phyloP scores from a whole-genome alignment of 1,140 invertebrate genomes.

The Drosophila busckii region DNA sequence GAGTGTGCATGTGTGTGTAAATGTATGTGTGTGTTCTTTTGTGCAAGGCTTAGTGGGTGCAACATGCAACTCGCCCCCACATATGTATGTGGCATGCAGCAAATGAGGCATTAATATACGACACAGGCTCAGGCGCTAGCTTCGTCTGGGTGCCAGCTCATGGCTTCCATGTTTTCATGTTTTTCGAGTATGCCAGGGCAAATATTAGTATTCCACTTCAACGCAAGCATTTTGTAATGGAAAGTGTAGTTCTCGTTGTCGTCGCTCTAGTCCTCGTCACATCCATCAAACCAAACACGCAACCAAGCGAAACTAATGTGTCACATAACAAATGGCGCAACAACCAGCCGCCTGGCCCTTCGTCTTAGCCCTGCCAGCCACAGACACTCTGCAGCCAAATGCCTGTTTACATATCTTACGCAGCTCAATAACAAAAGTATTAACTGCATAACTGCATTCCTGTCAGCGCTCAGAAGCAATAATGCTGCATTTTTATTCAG shows the following conservation, averaged over 20 bases:
- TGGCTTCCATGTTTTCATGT: constrained; percentile 49
- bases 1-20: constrained; percentile 1
- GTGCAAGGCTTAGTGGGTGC: constrained; percentile 53
- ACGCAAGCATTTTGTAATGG: constrained; percentile 72
- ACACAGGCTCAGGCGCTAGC: constrained; percentile 18
- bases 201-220: constrained; percentile 77
- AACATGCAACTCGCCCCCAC: constrained; percentile 20
- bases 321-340: constrained; percentile 65
- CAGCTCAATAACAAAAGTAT: constrained; percentile 65
- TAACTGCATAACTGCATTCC: constrained; percentile 39
- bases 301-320: constrained; percentile 67
- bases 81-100: constrained; percentile 46
- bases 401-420: constrained; percentile 10
- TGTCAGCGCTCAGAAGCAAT: constrained; percentile 46
- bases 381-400: not conserved
- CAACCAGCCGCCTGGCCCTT: constrained; percentile 9
- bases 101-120: constrained; percentile 77
- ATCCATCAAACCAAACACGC: constrained; percentile 56
- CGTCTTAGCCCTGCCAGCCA: not conserved
- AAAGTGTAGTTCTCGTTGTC: constrained; percentile 50
- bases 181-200: constrained; percentile 63
- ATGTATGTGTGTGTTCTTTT: constrained; percentile 37
- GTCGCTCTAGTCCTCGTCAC: constrained; percentile 29
- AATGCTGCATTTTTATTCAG: constrained; percentile 58
- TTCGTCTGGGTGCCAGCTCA: too few species aligned